These are phyloP conservation scores for Phylloscopus collybita DNA, from an alignment of 2,797 vertebrate genomes.

Conservation along the genomic window DNA sequence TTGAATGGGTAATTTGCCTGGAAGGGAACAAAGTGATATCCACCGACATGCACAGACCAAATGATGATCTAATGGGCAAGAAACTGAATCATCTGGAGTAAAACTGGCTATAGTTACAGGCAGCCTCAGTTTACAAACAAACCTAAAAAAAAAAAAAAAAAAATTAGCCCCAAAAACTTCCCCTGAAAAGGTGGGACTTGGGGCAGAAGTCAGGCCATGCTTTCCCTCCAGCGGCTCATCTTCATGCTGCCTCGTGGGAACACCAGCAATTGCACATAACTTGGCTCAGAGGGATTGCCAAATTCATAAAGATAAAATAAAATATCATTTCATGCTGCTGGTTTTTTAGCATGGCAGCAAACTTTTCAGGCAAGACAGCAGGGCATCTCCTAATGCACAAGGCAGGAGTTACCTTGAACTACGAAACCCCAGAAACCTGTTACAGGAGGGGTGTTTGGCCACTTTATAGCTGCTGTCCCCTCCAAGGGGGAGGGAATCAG, in stretches of 20 bases:
- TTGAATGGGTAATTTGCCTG: not conserved
- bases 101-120: conserved; percentile 18
- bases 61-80: not conserved
- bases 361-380: not conserved
- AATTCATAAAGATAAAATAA: not conserved
- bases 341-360: not conserved
- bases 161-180: not conserved
- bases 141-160: not conserved
- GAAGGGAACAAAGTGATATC: conserved; percentile 4
- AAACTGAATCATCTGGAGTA: conserved; percentile 5
- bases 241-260: not conserved
- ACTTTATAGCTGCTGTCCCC: not conserved
- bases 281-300: not conserved
- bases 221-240: not conserved
- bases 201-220: not conserved
- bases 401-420: not conserved
- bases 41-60: not conserved
- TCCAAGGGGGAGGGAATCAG: not conserved
- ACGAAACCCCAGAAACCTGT: not conserved
- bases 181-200: not conserved
- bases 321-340: not conserved
- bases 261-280: not conserved
- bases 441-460: not conserved
- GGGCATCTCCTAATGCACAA: not conserved
- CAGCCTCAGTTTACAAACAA: conserved; percentile 21